Conservation (phyloP, 2,888 invertebrate genomes). For the Chirona hameri region DNA sequence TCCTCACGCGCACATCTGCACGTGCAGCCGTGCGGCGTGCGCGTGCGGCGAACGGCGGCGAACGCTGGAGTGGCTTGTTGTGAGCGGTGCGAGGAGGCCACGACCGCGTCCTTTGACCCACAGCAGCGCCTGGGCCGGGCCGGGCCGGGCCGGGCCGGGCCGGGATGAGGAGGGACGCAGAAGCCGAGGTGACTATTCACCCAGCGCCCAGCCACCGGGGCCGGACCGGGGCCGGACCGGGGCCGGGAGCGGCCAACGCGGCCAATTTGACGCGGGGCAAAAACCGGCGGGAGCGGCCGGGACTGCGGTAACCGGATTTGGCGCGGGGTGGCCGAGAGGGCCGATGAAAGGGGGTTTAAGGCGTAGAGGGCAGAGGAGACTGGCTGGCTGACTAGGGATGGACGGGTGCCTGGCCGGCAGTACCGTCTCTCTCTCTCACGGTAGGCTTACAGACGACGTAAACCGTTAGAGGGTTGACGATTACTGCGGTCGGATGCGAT, state of each 20-base stretch:
- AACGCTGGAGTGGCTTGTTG: no score
- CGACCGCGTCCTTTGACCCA: no score
- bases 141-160: neutral
- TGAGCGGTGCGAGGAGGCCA: no score
- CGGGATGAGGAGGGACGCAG: neutral
- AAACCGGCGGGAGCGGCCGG: neutral
- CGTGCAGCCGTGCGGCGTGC: no score
- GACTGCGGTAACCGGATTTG: neutral
- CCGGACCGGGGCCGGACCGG: neutral
- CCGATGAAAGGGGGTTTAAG: slow-evolving; percentile 2
- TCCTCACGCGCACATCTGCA: no score
- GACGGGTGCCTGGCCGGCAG: neutral
- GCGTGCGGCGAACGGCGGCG: no score
- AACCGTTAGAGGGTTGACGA: no score
- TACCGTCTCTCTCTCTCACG: neutral
- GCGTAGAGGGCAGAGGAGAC: neutral
- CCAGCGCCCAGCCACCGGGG: neutral
- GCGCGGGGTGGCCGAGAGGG: neutral
- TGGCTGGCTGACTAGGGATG: neutral
- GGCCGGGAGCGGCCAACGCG: neutral
- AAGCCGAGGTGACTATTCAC: neutral
- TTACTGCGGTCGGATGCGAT: no score
- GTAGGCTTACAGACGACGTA: no score
- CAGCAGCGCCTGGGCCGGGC: no score
- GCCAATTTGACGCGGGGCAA: slow-evolving; percentile 7